Evolutionary conservation across 2,888 invertebrate genomes (phyloP).

Genomic region (Pterostichus niger): DNA sequence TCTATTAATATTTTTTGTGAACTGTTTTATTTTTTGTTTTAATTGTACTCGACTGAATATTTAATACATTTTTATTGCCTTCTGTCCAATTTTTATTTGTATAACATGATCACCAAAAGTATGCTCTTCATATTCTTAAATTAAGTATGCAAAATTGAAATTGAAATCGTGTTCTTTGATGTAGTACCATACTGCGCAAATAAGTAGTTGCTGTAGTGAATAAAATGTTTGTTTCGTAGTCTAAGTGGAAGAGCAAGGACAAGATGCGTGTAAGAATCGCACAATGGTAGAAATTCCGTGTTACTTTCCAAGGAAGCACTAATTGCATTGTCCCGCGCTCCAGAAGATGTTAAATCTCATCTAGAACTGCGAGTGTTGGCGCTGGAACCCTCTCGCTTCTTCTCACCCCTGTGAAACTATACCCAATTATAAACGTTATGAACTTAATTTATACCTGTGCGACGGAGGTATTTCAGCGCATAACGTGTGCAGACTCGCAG

Average conservation of each 20-base stretch:
- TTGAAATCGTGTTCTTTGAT: neutral
- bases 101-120: too few species aligned
- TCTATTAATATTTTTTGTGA: slow-evolving; percentile 53
- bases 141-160: neutral
- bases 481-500: neutral
- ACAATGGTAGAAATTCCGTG: slow-evolving; percentile 34
- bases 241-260: neutral
- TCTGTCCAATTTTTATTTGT: too few species aligned
- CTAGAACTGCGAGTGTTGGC: neutral
- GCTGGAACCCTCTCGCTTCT: slow-evolving; percentile 12
- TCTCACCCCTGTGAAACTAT: slow-evolving; percentile 61
- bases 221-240: slow-evolving; percentile 18
- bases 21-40: slow-evolving; percentile 34
- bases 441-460: slow-evolving; percentile 65
- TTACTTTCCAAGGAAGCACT: slow-evolving; percentile 15
- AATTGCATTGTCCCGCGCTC: slow-evolving; percentile 46
- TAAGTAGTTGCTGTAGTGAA: slow-evolving; percentile 13
- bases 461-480: slow-evolving; percentile 42
- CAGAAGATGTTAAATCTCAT: slow-evolving; percentile 57
- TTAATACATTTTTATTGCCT: slow-evolving; percentile 37
- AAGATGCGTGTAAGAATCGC: slow-evolving; percentile 7
- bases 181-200: neutral
- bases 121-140: too few species aligned
- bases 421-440: slow-evolving; percentile 66
- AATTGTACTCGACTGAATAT: slow-evolving; percentile 15